phyloP scores from a whole-genome alignment of 2,797 vertebrate genomes.

The Coilia nasus region DNA sequence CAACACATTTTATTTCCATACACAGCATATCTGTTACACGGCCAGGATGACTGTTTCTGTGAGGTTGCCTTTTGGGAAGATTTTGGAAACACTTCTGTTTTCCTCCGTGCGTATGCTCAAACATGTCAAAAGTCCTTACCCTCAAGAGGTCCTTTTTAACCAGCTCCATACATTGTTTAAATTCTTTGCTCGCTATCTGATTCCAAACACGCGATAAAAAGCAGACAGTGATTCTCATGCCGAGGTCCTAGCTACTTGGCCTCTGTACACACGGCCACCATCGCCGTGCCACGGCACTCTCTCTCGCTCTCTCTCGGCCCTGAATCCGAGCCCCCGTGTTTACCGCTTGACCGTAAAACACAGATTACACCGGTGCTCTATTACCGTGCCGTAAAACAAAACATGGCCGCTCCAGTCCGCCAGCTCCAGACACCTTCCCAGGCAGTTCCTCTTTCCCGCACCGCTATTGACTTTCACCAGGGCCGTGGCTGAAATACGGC shows the following conservation, averaged over 20 bases:
- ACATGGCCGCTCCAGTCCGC: neutral
- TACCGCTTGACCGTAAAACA: neutral
- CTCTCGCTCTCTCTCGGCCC: neutral
- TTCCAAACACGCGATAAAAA: constrained; percentile 10
- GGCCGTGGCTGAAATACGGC: neutral
- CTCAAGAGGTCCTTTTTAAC: neutral
- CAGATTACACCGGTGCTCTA: neutral
- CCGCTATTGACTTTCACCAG: constrained; percentile 20
- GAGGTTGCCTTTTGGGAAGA: neutral
- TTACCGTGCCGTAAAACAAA: constrained; percentile 5
- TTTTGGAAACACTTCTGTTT: neutral
- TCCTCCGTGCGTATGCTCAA: neutral
- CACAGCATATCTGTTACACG: neutral
- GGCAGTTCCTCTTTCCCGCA: neutral
- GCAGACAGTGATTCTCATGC: neutral
- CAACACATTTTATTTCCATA: neutral
- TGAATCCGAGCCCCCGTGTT: neutral
- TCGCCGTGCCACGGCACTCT: neutral
- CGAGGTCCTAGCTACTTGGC: neutral
- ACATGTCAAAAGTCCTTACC: neutral
- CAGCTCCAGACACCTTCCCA: constrained; percentile 12
- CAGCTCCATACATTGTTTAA: constrained; percentile 20
- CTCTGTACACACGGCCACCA: neutral
- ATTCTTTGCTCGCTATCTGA: constrained; percentile 16
- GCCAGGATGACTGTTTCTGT: neutral